A percentile compares a stretch with the other conserved stretches of the same genome.
These are phyloP conservation scores for Drosophila pandora DNA, from an alignment of 1,140 invertebrate genomes.

Conservation along the genomic window DNA sequence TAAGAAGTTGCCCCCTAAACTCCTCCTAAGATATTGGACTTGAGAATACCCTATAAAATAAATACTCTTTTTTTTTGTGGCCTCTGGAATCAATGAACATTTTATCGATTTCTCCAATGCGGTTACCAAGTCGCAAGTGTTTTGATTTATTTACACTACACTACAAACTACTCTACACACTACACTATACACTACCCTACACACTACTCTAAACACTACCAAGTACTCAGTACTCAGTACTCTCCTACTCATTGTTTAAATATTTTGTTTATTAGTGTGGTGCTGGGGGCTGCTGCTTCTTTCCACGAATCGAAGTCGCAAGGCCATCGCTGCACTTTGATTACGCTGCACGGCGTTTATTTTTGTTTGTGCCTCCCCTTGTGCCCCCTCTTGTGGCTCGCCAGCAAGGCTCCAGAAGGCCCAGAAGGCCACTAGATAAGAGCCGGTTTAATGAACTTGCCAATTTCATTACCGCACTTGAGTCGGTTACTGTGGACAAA, in stretches of 20 bases:
- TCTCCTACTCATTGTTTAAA: background rate
- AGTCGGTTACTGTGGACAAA: constrained; percentile 10
- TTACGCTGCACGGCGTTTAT: constrained; percentile 63
- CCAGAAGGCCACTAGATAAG: constrained; percentile 53
- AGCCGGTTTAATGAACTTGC: constrained; percentile 71
- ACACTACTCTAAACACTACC: too few relatives aligned
- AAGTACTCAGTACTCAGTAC: too few relatives aligned
- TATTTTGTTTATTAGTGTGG: background rate
- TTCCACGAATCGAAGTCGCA: constrained; percentile 42
- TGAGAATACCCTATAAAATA: background rate
- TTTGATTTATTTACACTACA: constrained; percentile 50
- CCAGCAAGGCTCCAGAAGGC: background rate
- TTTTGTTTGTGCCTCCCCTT: constrained; percentile 4
- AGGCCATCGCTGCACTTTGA: constrained; percentile 67
- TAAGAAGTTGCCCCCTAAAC: background rate
- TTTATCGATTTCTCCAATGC: constrained; percentile 74
- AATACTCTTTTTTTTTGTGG: too few relatives aligned
- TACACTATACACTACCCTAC: too few relatives aligned
- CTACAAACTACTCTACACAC: background rate
- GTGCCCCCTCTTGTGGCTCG: too few relatives aligned
- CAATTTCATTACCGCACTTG: constrained; percentile 56
- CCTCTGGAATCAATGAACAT: constrained; percentile 54
- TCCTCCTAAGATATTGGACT: background rate
- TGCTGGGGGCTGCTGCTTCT: constrained; percentile 1
- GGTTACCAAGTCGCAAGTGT: constrained; percentile 65